Evolutionary conservation across 2,797 vertebrate species (phyloP).

Genomic region (Prunella strophiata): DNA sequence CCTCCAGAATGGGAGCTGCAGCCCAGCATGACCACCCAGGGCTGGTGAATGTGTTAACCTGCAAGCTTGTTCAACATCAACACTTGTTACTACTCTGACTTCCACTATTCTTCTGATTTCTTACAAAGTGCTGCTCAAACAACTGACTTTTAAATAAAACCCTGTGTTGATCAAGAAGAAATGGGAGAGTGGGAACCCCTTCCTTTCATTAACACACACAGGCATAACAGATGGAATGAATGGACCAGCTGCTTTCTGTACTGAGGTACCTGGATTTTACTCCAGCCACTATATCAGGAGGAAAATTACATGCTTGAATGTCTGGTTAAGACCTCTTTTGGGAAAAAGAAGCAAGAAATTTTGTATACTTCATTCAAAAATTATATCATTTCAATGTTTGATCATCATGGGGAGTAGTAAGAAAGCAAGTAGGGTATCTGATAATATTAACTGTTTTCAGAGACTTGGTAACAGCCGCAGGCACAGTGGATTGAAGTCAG

Average conservation of each 20-base stretch:
- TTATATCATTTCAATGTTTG: background rate
- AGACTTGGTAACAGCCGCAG: background rate
- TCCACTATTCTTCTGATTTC: background rate
- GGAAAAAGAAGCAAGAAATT: background rate
- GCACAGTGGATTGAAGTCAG: background rate
- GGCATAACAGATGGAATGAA: background rate
- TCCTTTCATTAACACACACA: background rate
- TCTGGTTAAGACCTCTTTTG: background rate
- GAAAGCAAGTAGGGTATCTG: background rate
- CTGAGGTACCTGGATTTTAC: background rate
- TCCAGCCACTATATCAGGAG: background rate
- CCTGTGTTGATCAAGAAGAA: background rate
- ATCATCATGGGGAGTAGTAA: background rate
- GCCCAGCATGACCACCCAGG: accelerated
- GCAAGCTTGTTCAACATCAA: accelerated
- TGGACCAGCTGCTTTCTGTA: background rate
- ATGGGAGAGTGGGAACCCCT: accelerated
- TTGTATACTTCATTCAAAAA: background rate
- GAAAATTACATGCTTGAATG: background rate
- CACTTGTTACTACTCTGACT: background rate
- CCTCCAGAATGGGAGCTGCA: background rate
- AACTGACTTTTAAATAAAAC: background rate
- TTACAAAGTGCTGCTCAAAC: background rate
- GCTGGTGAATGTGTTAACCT: background rate
- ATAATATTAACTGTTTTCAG: background rate